A percentile compares a stretch with the other conserved stretches of the same genome.
Evolutionary conservation across 2,888 invertebrate genomes (phyloP).

Genomic region (Acleris laterana): DNA sequence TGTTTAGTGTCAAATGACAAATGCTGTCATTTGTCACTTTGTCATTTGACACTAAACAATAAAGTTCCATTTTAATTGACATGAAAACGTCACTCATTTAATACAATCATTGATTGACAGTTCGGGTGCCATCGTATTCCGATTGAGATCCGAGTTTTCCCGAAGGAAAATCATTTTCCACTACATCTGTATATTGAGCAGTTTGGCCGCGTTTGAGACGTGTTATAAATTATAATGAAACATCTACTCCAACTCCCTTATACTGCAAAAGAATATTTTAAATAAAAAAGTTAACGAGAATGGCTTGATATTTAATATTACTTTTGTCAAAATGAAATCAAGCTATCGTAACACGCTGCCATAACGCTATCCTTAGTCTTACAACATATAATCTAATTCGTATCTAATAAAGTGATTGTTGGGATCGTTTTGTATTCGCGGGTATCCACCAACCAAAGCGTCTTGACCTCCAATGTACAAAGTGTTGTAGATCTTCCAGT

Average conservation of each 20-base stretch:
- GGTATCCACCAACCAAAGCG: constrained; percentile 98
- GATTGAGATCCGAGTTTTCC: too few relatives aligned
- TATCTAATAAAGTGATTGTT: constrained; percentile 96
- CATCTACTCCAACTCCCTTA: background rate
- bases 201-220: too few relatives aligned
- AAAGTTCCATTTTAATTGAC: too few relatives aligned
- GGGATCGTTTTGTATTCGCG: constrained; percentile 97
- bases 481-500: constrained; percentile 99
- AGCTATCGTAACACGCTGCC: constrained; percentile 40
- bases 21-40: too few relatives aligned
- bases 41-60: too few relatives aligned
- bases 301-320: background rate
- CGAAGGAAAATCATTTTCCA: too few relatives aligned
- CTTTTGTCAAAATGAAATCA: constrained; percentile 37
- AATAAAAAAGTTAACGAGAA: background rate
- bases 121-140: too few relatives aligned
- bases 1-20: too few relatives aligned
- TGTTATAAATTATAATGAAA: too few relatives aligned
- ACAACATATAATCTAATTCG: constrained; percentile 96
- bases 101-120: too few relatives aligned
- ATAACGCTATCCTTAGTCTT: constrained; percentile 59
- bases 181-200: too few relatives aligned
- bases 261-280: background rate
- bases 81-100: too few relatives aligned
- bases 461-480: constrained; percentile 99